Evolutionary conservation across 2,113 vertebrate species (phyloP).

Genomic region (Prietella phreatophila): DNA sequence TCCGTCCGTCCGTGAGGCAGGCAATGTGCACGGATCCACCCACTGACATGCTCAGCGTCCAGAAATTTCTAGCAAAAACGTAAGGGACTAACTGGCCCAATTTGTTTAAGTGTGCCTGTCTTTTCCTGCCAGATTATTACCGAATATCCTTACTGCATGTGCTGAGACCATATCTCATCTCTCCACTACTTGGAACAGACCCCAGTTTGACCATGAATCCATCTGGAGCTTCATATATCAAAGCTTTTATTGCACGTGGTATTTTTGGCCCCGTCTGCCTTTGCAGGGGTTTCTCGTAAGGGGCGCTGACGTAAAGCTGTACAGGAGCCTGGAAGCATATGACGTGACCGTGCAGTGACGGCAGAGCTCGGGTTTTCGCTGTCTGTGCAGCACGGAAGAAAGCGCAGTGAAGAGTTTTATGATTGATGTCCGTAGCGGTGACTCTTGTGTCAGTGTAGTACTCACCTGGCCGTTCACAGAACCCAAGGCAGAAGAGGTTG

Average conservation of each 20-base stretch:
- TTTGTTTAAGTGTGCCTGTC: background rate
- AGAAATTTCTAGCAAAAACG: background rate
- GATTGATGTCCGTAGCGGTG: background rate
- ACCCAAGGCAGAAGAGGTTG: background rate
- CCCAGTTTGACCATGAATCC: conserved; percentile 23
- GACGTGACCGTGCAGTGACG: conserved; percentile 30
- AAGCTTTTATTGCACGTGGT: conserved; percentile 52
- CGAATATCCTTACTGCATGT: background rate
- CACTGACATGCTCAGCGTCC: background rate
- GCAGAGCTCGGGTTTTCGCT: conserved; percentile 41
- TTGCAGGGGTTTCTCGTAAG: conserved; percentile 49
- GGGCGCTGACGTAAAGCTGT: conserved; percentile 44
- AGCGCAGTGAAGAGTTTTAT: background rate
- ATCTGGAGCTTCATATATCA: conserved; percentile 17
- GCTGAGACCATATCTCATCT: background rate
- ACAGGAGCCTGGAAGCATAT: conserved; percentile 51
- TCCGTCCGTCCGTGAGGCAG: background rate
- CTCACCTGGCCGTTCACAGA: background rate
- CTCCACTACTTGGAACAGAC: background rate
- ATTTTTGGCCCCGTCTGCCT: conserved; percentile 48
- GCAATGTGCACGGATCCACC: background rate
- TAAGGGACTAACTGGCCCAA: background rate
- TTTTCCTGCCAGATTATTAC: background rate
- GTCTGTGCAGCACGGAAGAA: conserved; percentile 23
- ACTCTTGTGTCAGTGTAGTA: background rate